phyloP scores from a whole-genome alignment of 2,797 vertebrate species.

The Decapterus maruadsi region DNA sequence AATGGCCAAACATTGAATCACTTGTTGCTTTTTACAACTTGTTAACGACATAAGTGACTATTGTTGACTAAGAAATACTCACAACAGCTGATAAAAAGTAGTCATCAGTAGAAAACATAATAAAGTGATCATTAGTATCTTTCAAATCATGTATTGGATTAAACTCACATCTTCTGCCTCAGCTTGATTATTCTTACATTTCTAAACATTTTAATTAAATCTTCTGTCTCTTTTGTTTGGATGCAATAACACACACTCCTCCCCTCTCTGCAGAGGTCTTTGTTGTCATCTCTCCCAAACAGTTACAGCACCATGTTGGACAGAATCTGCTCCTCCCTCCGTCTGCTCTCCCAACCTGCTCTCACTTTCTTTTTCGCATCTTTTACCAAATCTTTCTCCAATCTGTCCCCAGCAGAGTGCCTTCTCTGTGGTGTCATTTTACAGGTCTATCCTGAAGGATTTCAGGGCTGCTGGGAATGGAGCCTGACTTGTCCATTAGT shows the following conservation, averaged over 20 bases:
- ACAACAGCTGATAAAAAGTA: too few species aligned
- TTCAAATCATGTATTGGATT: background rate
- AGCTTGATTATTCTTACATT: background rate
- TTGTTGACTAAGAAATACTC: background rate
- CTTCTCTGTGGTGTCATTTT: slow-evolving; percentile 69
- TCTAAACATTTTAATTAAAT: background rate
- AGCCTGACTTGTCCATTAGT: slow-evolving; percentile 74
- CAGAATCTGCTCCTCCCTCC: background rate
- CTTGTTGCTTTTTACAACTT: background rate
- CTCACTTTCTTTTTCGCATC: slow-evolving; percentile 43
- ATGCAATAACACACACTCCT: background rate
- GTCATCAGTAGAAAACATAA: too few species aligned
- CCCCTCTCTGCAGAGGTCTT: background rate
- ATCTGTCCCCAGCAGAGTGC: slow-evolving; percentile 47
- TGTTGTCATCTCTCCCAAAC: background rate
- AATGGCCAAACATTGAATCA: background rate
- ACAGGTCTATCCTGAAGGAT: slow-evolving; percentile 67
- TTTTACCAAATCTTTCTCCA: slow-evolving; percentile 16
- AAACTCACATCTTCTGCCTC: background rate
- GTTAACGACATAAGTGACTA: background rate
- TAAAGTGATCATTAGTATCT: background rate
- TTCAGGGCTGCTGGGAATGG: slow-evolving; percentile 60
- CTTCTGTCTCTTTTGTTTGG: background rate
- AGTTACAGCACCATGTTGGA: background rate
- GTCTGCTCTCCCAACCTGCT: slow-evolving; percentile 1